phyloP scores from a whole-genome alignment of 2,113 vertebrate genomes.

The Centropus bengalensis region DNA sequence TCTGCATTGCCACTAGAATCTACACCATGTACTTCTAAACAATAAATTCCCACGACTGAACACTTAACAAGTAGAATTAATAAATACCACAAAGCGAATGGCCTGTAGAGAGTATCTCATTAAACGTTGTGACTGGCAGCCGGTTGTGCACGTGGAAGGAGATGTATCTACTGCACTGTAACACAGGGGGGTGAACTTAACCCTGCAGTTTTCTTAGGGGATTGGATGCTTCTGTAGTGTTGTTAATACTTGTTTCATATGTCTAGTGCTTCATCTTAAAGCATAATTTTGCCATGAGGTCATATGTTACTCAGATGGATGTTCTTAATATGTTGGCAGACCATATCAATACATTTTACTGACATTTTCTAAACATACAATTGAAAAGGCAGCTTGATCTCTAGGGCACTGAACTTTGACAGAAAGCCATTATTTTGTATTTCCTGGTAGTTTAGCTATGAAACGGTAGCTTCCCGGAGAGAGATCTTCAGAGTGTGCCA shows the following conservation, averaged over 20 bases:
- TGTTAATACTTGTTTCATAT: background rate
- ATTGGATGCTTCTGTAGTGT: background rate
- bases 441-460: slow-evolving; percentile 14
- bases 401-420: slow-evolving; percentile 9
- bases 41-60: background rate
- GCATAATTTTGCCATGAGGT: background rate
- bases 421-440: slow-evolving; percentile 12
- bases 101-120: rapidly evolving
- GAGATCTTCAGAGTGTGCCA: background rate
- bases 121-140: background rate
- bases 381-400: slow-evolving; percentile 48
- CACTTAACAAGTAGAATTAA: background rate
- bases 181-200: background rate
- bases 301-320: background rate
- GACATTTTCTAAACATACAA: slow-evolving; percentile 22
- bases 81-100: background rate
- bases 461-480: background rate
- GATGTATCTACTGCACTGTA: background rate
- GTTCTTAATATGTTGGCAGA: background rate
- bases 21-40: background rate
- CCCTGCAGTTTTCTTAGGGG: background rate
- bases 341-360: slow-evolving; percentile 17
- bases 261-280: background rate
- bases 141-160: background rate
- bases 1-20: background rate